Evolutionary conservation across 2,113 vertebrate genomes (phyloP), one percentile per base, ranked within the genome.

Genomic region (Siphamia tubifer): DNA sequence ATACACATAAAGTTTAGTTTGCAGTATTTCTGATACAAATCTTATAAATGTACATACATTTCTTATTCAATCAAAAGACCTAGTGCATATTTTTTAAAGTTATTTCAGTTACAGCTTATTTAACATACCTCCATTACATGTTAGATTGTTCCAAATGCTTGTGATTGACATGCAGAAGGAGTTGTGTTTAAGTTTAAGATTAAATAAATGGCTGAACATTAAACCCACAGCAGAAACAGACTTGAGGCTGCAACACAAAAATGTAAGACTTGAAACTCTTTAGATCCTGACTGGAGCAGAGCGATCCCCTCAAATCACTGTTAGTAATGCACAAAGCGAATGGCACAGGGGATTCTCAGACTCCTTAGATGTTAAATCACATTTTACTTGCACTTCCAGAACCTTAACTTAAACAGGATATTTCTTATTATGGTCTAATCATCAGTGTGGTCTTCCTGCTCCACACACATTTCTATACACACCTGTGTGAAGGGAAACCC

Each of bases 401-500:
- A 45, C n/a, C 17, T 36, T 15, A 32, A 2, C n/a, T 28, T 19
- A 15, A 16, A 34, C 17, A 34, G 13, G 15, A 53, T 48, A 17
- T 53, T 8, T 31, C 7, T 1, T 25, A 35, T 38, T 19, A 4
- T 5, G 20, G 23, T 21, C 34, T 10, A 10, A 43, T 63, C 17
- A 21, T 32, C 40, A 4, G 3, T 16, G 3, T 55, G 49, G 1
- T 25, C 20, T 44, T n/a, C 5, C 20, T 8, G 1, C 13, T 25
- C 30, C 30, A 56, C 42, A 74, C 64, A 68, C 57, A 52, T 49
- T 34, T 31, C 32, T 2, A 36, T 60, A 75, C 64, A 84, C 68
- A 86, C 49, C 52, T 76, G 66, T 72, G 43, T 49, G 60, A 77
- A 49, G 80, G 87, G 82, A 83, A 87, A 85, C 85, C 87, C 85